A percentile compares a stretch with the other conserved stretches of the same genome.
phyloP scores from a whole-genome alignment of 2,113 vertebrate species.

The Strigops habroptila region DNA sequence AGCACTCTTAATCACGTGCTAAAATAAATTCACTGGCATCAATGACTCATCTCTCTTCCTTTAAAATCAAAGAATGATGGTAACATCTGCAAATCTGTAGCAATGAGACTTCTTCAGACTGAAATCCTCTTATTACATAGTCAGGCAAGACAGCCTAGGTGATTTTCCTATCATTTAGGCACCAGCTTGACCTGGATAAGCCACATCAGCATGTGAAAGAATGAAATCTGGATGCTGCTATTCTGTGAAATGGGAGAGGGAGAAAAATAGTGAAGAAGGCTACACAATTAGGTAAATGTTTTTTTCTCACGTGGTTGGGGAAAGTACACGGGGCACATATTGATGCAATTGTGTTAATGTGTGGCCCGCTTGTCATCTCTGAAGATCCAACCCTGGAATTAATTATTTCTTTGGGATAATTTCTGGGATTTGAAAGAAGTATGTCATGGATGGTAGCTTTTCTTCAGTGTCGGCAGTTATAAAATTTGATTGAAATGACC shows the following conservation, averaged over 20 bases:
- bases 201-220: background rate
- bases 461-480: background rate
- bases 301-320: background rate
- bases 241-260: background rate
- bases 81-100: background rate
- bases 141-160: background rate
- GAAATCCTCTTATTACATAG: background rate
- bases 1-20: background rate
- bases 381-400: background rate
- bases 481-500: background rate
- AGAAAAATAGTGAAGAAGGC: background rate
- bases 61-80: background rate
- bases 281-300: background rate
- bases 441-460: background rate
- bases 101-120: background rate
- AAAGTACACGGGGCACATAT: background rate
- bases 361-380: background rate
- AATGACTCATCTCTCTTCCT: background rate
- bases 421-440: background rate
- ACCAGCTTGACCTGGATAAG: background rate
- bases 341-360: background rate
- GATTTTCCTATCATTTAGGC: background rate
- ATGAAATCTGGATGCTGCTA: background rate
- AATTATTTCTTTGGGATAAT: background rate
- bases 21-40: background rate